phyloP scores from a whole-genome alignment of 2,797 vertebrate genomes.

The Hyperoplus lanceolatus region DNA sequence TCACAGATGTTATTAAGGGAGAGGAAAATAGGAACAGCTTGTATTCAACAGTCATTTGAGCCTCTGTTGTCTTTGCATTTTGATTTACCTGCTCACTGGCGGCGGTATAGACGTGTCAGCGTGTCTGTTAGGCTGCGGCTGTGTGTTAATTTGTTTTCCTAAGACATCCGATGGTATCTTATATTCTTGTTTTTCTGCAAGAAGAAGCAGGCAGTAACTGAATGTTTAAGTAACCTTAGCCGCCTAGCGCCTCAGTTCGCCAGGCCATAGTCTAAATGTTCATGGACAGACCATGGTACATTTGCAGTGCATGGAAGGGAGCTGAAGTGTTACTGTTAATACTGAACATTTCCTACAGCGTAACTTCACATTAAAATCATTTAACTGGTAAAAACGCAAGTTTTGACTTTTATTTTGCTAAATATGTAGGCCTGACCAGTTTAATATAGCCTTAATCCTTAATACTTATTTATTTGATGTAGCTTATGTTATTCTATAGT shows the following conservation, averaged over 20 bases:
- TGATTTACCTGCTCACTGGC: slow-evolving; percentile 29
- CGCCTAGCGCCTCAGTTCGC: background rate
- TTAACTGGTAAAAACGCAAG: no score
- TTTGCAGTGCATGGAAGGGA: background rate
- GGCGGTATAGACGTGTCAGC: slow-evolving; percentile 1
- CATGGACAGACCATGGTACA: background rate
- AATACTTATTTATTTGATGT: no score
- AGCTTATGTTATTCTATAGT: no score
- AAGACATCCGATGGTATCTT: slow-evolving; percentile 26
- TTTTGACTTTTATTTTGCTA: no score
- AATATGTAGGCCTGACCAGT: no score
- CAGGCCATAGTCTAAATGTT: slow-evolving; percentile 5
- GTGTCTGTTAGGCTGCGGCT: background rate
- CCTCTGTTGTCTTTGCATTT: slow-evolving; percentile 38
- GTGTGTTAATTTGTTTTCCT: slow-evolving; percentile 30
- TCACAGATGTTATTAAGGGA: slow-evolving; percentile 70
- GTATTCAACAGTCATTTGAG: slow-evolving; percentile 60
- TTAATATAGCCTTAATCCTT: no score
- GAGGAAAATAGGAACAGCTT: slow-evolving; percentile 57
- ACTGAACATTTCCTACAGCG: background rate
- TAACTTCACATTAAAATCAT: no score
- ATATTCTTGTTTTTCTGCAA: slow-evolving; percentile 1
- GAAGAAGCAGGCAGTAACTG: slow-evolving; percentile 9
- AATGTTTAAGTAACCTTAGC: slow-evolving; percentile 10
- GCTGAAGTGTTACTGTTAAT: background rate